Evolutionary conservation across 2,888 invertebrate genomes (phyloP).

Genomic region (Prenolepis imparis): DNA sequence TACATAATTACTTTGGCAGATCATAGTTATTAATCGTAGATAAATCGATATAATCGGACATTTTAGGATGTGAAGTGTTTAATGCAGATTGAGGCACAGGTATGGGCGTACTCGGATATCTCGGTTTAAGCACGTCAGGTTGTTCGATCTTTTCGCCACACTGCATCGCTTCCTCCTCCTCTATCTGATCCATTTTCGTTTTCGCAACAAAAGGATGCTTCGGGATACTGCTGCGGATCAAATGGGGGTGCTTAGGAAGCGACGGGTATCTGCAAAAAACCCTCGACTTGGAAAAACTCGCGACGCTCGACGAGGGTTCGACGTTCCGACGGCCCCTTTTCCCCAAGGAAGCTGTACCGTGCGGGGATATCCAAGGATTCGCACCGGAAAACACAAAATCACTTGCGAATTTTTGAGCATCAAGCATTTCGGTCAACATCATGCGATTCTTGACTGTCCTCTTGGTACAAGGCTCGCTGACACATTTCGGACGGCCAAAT

Average conservation of each 20-base stretch:
- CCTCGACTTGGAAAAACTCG: not conserved
- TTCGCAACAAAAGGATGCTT: slow-evolving; percentile 72
- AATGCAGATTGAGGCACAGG: not conserved
- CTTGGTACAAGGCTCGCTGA: not conserved
- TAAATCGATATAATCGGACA: not conserved
- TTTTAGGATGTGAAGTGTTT: not conserved
- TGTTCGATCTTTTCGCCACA: slow-evolving; percentile 23
- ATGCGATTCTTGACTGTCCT: slow-evolving; percentile 32
- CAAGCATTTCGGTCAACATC: slow-evolving; percentile 66
- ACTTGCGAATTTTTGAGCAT: slow-evolving; percentile 70
- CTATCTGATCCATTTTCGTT: slow-evolving; percentile 55
- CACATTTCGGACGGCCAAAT: not conserved
- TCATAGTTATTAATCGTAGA: slow-evolving; percentile 68
- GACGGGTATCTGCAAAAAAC: not conserved
- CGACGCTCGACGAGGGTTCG: not conserved
- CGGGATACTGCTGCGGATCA: slow-evolving; percentile 55
- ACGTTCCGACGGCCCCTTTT: slow-evolving; percentile 35
- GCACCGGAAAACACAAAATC: slow-evolving; percentile 73
- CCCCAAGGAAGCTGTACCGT: slow-evolving; percentile 39
- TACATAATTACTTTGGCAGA: slow-evolving; percentile 63
- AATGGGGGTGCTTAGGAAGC: slow-evolving; percentile 51
- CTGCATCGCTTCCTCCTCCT: not conserved
- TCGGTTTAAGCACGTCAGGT: slow-evolving; percentile 64
- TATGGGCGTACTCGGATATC: not conserved
- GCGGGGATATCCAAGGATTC: not conserved